Base-by-base conservation (phyloP, 1,140 invertebrate species). In the Drosophila nigromelanica region DNA sequence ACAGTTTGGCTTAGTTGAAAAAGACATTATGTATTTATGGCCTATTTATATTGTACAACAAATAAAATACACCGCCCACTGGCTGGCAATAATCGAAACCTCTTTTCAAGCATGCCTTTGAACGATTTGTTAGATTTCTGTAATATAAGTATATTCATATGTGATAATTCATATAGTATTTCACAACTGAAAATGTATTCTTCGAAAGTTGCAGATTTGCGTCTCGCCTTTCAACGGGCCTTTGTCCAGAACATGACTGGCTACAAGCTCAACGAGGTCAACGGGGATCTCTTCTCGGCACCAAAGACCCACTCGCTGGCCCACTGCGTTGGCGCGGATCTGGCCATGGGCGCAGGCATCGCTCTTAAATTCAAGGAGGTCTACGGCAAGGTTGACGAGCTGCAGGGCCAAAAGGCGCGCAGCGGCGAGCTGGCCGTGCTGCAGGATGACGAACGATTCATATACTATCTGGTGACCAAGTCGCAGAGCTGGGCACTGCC, bases 261-360 rank as follows among this genome's bases (percentile, higher is more conserved):
- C 50, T 87, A 73, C 24, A 73, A 54, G 8, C 27, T 89, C 0
- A 68, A 14, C 11, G 93, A 93, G 73, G 74, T 92, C n/a, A 73
- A 93, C 39, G 93, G 93, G 1, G 94, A 95, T 92, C 89, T 95
- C n/a, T 95, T 95, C 78, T 76, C 89, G n/a, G 80, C 92, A n/a
- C 89, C 91, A 4, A 81, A 92, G 37, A 91, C 92, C 0, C 92
- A 91, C 73, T 92, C 93, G 8, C 77, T 95, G 33, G 95, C 93
- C 7, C 94, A 95, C 83, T 95, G 95, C 91, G 94, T 95, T 18
- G 94, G 93, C 71, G 92, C 93, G 51, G 95, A 95, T 83, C 82
- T 94, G 33, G 90, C 80, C 3, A 95, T 95, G 94, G 94, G 93
- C 1, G 94, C 93, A 63, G 94, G 94, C 18, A 95, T 95, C 60